Percentiles rank a stretch among this genome's conserved stretches.
Conservation (phyloP, 2,888 invertebrate species). For the Pelosia muscerda region DNA sequence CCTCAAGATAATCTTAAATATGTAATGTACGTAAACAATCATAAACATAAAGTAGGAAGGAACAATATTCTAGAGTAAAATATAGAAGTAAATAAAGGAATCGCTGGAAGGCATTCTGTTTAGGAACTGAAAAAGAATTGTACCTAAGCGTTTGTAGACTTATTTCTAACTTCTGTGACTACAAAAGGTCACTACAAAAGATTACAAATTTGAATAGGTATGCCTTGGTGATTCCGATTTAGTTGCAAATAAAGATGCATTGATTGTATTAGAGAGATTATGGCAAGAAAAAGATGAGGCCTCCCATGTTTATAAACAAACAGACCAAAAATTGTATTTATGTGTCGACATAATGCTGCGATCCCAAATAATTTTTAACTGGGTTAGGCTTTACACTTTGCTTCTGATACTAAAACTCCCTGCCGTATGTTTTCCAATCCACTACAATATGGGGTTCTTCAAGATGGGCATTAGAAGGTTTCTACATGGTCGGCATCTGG, state of each 20-base stretch:
- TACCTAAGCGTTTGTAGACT: background rate
- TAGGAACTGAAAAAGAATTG: background rate
- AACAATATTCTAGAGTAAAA: background rate
- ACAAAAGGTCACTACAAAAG: background rate
- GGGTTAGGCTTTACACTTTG: background rate
- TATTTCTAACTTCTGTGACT: background rate
- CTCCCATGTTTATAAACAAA: too few species aligned
- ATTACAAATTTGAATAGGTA: background rate
- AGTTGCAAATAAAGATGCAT: background rate
- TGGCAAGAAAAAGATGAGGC: background rate
- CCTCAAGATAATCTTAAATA: background rate
- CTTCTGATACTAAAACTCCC: background rate
- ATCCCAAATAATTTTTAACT: background rate
- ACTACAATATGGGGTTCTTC: too few species aligned
- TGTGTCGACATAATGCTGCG: too few species aligned
- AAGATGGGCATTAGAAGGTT: too few species aligned
- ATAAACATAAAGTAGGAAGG: background rate
- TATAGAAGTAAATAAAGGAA: background rate
- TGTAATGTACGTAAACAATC: background rate
- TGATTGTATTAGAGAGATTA: background rate
- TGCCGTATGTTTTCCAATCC: too few species aligned
- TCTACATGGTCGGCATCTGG: too few species aligned
- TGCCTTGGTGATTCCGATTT: background rate
- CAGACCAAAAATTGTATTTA: too few species aligned
- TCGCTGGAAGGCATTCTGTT: background rate